Conservation (phyloP, 2,113 vertebrate genomes). For the Megaptera novaeangliae region DNA sequence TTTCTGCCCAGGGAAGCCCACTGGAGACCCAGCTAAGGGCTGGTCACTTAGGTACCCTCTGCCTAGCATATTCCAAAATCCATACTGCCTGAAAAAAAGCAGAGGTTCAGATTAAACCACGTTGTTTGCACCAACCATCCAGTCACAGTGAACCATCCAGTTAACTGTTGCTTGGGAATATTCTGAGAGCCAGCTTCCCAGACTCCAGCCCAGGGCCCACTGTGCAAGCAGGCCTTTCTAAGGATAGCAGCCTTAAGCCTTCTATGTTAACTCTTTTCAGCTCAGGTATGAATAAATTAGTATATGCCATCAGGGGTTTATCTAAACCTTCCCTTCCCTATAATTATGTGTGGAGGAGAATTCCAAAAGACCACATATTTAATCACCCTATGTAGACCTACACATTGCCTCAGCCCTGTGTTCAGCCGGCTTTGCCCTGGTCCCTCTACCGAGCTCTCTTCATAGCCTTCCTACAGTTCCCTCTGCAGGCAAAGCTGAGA, state of each 20-base stretch:
- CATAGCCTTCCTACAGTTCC: not conserved
- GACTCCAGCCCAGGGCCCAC: not conserved
- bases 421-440: not conserved
- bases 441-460: not conserved
- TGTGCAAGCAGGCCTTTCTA: not conserved
- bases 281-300: not conserved
- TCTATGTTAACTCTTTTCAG: not conserved
- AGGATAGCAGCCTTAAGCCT: not conserved
- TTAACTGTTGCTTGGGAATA: not conserved
- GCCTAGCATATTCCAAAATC: not conserved
- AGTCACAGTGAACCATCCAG: not conserved
- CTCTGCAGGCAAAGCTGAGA: not conserved
- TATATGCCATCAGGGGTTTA: not conserved
- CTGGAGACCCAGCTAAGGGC: not conserved
- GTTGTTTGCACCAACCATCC: not conserved
- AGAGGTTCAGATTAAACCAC: not conserved
- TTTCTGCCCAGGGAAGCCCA: not conserved
- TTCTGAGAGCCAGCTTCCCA: not conserved
- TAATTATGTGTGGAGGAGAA: not conserved
- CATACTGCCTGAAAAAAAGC: not conserved
- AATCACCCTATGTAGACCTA: rapidly evolving
- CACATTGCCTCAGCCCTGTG: not conserved
- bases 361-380: not conserved
- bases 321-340: not conserved
- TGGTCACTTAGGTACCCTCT: not conserved